Percentiles rank a stretch among this genome's conserved stretches.
phyloP scores from a whole-genome alignment of 2,888 invertebrate genomes.

The Hydrotaea cyrtoneurina region DNA sequence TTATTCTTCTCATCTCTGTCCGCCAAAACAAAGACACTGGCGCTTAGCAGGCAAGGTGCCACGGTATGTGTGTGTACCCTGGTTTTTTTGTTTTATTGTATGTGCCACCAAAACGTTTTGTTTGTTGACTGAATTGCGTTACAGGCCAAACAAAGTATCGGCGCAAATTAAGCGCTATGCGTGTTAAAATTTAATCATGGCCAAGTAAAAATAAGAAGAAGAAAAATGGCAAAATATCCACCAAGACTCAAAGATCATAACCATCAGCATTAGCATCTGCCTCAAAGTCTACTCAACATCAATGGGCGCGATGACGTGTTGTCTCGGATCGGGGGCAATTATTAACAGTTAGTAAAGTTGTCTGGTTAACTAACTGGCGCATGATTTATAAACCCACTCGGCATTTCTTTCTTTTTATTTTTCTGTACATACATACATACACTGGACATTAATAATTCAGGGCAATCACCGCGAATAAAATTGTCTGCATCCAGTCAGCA shows the following conservation, averaged over 20 bases:
- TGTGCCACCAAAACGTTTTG: neutral
- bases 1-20: neutral
- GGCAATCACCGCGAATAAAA: neutral
- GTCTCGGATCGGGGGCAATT: slow-evolving; percentile 4
- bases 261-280: neutral
- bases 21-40: neutral
- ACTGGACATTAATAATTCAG: neutral
- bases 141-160: neutral
- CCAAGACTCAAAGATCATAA: neutral
- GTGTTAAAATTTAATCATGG: slow-evolving; percentile 4
- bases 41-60: neutral
- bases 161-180: neutral
- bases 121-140: neutral
- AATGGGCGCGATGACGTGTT: neutral
- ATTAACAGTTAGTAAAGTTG: slow-evolving; percentile 15
- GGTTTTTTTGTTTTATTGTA: neutral
- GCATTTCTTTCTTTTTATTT: neutral
- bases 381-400: neutral
- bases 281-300: neutral
- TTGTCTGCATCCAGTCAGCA: neutral
- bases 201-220: neutral
- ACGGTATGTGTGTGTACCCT: neutral
- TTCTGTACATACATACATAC: neutral
- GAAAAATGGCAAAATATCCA: neutral
- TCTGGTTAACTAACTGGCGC: slow-evolving; percentile 9